These are phyloP conservation scores for Hecatera dysodea DNA, from an alignment of 2,888 invertebrate genomes.

Conservation along the genomic window DNA sequence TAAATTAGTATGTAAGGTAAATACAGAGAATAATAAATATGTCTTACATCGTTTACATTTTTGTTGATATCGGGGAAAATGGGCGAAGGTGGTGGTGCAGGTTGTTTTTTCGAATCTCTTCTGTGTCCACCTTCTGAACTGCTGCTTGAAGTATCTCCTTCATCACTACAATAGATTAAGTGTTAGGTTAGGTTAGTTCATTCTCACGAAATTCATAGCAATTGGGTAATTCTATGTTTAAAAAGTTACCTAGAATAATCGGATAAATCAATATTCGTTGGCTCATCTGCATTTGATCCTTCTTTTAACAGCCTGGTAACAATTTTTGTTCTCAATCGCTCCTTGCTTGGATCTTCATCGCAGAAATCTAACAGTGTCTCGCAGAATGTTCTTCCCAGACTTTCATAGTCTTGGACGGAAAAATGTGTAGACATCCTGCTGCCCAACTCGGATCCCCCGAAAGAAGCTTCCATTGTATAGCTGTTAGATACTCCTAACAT, in stretches of 20 bases:
- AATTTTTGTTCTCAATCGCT: slow-evolving; percentile 95
- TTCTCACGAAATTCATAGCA: background rate
- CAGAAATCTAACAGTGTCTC: slow-evolving; percentile 98
- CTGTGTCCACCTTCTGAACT: slow-evolving; percentile 92
- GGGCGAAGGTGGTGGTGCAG: slow-evolving; percentile 94
- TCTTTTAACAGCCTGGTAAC: slow-evolving; percentile 94
- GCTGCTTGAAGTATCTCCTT: slow-evolving; percentile 94
- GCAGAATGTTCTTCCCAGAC: slow-evolving; percentile 97
- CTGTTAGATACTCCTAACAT: slow-evolving; percentile 98
- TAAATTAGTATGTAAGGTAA: too few species aligned
- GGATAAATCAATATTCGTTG: slow-evolving; percentile 95
- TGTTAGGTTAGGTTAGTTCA: slow-evolving; percentile 2
- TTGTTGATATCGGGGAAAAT: slow-evolving; percentile 88
- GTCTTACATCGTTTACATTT: slow-evolving; percentile 75
- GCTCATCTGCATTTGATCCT: slow-evolving; percentile 97
- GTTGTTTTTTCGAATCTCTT: slow-evolving; percentile 89
- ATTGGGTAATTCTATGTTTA: background rate
- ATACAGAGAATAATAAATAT: background rate
- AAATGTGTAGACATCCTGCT: slow-evolving; percentile 96
- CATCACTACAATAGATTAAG: slow-evolving; percentile 91
- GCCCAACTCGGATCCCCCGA: slow-evolving; percentile 97
- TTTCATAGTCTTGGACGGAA: slow-evolving; percentile 92
- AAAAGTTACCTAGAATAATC: slow-evolving; percentile 95
- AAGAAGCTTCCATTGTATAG: slow-evolving; percentile 98
- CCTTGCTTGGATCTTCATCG: slow-evolving; percentile 96